Percentiles rank a stretch among this genome's conserved stretches.
Evolutionary conservation across 2,113 vertebrate genomes (phyloP).

Genomic region (Lepisosteus osseus): DNA sequence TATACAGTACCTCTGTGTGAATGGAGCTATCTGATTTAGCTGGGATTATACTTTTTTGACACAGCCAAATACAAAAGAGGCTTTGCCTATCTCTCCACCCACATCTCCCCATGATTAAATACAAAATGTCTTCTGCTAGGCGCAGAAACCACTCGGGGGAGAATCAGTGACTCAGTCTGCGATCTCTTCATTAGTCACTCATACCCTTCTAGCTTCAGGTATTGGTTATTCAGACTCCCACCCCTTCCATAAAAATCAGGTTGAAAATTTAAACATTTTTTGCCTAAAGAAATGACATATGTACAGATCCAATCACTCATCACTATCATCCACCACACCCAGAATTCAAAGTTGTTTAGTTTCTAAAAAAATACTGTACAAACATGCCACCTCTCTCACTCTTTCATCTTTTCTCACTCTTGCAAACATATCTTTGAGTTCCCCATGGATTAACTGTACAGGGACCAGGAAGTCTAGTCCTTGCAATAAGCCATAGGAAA

Average conservation of each 20-base stretch:
- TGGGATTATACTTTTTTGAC: too few species aligned
- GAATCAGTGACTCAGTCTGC: too few species aligned
- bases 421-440: neutral
- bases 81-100: too few species aligned
- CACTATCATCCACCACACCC: constrained; percentile 69
- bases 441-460: neutral
- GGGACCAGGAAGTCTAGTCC: neutral
- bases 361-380: constrained; percentile 55
- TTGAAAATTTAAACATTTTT: constrained; percentile 39
- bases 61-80: too few species aligned
- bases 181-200: neutral
- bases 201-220: constrained; percentile 43
- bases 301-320: constrained; percentile 58
- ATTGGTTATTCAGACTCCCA: constrained; percentile 41
- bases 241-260: constrained; percentile 48
- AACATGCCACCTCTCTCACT: constrained; percentile 48
- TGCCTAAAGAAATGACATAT: constrained; percentile 41
- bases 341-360: constrained; percentile 63
- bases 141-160: too few species aligned
- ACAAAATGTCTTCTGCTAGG: too few species aligned
- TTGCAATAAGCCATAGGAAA: neutral
- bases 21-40: too few species aligned
- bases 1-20: too few species aligned
- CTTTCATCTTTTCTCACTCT: constrained; percentile 23
- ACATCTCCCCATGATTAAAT: too few species aligned